Evolutionary conservation across 2,113 vertebrate genomes (phyloP).

Genomic region (Colossoma macropomum): DNA sequence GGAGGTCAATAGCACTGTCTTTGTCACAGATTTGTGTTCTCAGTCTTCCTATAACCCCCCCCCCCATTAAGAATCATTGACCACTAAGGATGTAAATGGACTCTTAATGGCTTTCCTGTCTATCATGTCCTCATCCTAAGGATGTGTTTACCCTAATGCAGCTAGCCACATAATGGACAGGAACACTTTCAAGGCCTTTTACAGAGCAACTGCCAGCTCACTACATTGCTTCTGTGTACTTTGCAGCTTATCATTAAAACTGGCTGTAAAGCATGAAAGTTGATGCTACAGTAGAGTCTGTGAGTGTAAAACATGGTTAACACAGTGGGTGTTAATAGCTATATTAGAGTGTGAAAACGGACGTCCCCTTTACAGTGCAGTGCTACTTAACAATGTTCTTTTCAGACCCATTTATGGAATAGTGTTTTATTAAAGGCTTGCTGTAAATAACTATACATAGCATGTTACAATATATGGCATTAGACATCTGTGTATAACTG

Average conservation of each 20-base stretch:
- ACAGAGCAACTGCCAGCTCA: not conserved
- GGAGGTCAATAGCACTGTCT: constrained; percentile 25
- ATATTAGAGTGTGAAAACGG: constrained; percentile 22
- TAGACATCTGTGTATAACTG: too few species aligned
- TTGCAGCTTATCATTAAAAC: not conserved
- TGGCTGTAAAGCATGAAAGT: constrained; percentile 2
- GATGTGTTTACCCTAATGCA: constrained; percentile 21
- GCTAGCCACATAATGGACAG: constrained; percentile 4
- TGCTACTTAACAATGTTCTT: not conserved
- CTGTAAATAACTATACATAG: too few species aligned
- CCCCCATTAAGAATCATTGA: constrained; percentile 53
- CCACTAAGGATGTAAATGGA: constrained; percentile 44
- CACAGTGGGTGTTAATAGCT: not conserved
- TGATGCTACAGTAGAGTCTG: not conserved
- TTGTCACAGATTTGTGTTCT: not conserved
- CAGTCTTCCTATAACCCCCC: not conserved
- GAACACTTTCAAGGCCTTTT: constrained; percentile 1
- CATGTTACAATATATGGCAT: too few species aligned
- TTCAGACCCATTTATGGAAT: not conserved
- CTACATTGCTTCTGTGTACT: not conserved
- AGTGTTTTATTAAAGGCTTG: too few species aligned
- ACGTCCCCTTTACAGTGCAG: not conserved
- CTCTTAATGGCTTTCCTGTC: constrained; percentile 37
- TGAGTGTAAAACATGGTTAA: constrained; percentile 20
- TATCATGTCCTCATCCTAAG: constrained; percentile 4